A percentile compares a stretch with the other conserved stretches of the same genome.
Conservation (phyloP, 2,797 vertebrate genomes). For the Smutsia gigantea region DNA sequence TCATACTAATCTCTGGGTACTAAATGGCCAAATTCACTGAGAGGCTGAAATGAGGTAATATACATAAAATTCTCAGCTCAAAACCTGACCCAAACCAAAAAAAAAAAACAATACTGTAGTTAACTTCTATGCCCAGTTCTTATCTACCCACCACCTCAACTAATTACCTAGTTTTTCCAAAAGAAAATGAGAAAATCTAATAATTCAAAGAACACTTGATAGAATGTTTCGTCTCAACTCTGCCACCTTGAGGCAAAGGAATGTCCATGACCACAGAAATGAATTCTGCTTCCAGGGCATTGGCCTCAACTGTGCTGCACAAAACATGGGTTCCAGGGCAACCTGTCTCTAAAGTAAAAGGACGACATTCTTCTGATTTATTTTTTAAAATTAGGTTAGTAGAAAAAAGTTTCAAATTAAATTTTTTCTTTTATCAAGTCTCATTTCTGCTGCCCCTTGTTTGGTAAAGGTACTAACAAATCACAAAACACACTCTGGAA, state of each 20-base stretch:
- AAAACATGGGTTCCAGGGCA: neutral
- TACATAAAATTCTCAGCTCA: slow-evolving; percentile 1
- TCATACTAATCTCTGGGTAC: neutral
- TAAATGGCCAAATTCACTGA: neutral
- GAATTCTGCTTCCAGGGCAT: neutral
- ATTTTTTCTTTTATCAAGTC: neutral
- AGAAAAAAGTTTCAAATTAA: neutral
- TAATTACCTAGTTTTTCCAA: slow-evolving; percentile 9
- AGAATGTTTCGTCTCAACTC: slow-evolving; percentile 47
- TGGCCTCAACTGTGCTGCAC: neutral
- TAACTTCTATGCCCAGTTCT: neutral
- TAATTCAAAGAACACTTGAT: slow-evolving; percentile 2
- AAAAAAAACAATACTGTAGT: neutral
- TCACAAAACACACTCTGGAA: slow-evolving; percentile 36
- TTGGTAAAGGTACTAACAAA: slow-evolving; percentile 14
- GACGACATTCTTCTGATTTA: neutral
- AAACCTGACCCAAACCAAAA: slow-evolving; percentile 20
- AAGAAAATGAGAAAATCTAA: slow-evolving; percentile 12
- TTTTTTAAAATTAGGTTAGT: neutral
- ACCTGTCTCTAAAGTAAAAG: neutral
- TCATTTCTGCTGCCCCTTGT: neutral
- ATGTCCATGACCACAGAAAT: neutral
- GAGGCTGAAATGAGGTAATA: slow-evolving; percentile 38
- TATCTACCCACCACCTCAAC: slow-evolving; percentile 1
- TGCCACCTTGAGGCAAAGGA: slow-evolving; percentile 73